These are phyloP conservation scores for Urophycis tenuis DNA, from an alignment of 2,797 vertebrate species.

Conservation along the genomic window DNA sequence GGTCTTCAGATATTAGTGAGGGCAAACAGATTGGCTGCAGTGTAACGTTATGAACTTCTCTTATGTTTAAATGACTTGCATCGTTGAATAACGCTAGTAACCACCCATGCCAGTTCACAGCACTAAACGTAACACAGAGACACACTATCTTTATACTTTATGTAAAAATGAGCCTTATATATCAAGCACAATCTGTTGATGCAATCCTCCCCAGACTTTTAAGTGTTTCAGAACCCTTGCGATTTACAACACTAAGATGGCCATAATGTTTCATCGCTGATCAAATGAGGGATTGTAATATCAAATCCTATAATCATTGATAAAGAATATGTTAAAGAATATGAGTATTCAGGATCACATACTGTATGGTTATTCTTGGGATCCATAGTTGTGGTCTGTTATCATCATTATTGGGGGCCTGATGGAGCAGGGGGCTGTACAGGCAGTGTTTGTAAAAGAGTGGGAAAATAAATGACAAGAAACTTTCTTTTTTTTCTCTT, in stretches of 20 bases:
- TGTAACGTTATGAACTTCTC: too few relatives aligned
- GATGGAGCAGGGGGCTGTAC: too few relatives aligned
- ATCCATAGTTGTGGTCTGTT: too few relatives aligned
- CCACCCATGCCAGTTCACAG: neutral
- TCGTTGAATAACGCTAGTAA: neutral
- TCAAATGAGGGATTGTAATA: too few relatives aligned
- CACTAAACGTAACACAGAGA: neutral
- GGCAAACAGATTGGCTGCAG: neutral
- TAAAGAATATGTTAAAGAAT: neutral
- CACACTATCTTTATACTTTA: neutral
- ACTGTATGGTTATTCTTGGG: too few relatives aligned
- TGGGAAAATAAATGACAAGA: neutral
- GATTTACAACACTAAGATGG: neutral
- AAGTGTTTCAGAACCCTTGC: neutral
- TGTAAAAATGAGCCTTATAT: neutral
- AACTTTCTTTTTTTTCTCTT: neutral
- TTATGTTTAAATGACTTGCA: neutral
- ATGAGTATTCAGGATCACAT: too few relatives aligned
- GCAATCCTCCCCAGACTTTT: neutral
- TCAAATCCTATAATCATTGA: neutral
- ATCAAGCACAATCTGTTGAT: constrained; percentile 1
- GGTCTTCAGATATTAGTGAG: neutral
- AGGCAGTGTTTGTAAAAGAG: neutral
- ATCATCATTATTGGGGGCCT: too few relatives aligned
- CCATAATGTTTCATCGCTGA: too few relatives aligned